Evolutionary conservation across 2,113 vertebrate genomes (phyloP).

Genomic region (Grammomys surdaster): DNA sequence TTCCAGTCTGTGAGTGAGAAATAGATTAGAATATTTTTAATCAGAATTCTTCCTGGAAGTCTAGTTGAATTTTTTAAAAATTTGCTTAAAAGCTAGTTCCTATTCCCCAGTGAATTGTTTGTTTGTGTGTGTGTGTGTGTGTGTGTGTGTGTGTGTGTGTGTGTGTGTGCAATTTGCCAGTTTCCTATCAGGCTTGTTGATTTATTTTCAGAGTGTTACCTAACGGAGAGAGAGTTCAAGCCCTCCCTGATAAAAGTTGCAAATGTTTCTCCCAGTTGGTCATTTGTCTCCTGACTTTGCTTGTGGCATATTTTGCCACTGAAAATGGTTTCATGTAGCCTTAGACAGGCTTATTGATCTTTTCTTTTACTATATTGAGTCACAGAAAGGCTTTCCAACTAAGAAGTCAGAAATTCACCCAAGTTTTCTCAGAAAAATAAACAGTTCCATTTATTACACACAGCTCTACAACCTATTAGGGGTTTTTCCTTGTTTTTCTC

Average conservation of each 20-base stretch:
- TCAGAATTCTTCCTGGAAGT: conserved; percentile 7
- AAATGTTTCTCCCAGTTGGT: conserved; percentile 9
- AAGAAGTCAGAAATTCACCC: conserved; percentile 25
- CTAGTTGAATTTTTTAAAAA: not conserved
- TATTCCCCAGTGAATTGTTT: not conserved
- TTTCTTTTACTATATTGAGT: conserved; percentile 46
- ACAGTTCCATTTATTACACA: not conserved
- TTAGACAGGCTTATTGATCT: not conserved
- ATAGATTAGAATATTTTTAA: conserved; percentile 39
- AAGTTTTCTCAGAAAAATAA: conserved; percentile 62
- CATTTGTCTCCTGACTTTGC: conserved; percentile 50
- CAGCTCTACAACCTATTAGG: not conserved
- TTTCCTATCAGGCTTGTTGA: not conserved
- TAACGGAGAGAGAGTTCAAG: not conserved
- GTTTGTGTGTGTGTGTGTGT: too few relatives aligned
- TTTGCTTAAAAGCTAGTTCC: not conserved
- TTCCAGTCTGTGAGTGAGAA: not conserved
- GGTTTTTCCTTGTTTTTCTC: not conserved
- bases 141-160: not conserved
- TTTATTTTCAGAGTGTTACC: conserved; percentile 18
- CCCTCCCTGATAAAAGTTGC: not conserved
- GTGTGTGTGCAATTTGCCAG: not conserved
- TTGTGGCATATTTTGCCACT: conserved; percentile 34
- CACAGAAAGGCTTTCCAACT: conserved; percentile 19
- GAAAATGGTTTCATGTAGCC: not conserved